Percentiles rank a stretch among this genome's conserved stretches.
Conservation (phyloP, 2,888 invertebrate genomes). For the Pristionchus mayeri region DNA sequence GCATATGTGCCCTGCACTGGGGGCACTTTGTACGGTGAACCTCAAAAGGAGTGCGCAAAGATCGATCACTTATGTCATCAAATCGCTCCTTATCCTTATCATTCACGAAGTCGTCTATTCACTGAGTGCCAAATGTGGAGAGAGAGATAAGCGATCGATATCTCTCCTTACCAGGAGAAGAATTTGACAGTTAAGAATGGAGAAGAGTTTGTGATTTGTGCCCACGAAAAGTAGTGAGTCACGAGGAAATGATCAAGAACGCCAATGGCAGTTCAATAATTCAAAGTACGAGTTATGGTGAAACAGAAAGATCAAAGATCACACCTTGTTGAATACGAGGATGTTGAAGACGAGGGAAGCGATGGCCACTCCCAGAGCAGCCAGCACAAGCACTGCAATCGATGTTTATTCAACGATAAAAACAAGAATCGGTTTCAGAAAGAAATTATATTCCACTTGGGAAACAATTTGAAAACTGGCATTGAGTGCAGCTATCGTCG, state of each 20-base stretch:
- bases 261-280: not conserved
- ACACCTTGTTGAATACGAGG: constrained; percentile 48
- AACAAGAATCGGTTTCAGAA: not conserved
- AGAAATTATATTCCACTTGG: not conserved
- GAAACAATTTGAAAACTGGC: not conserved
- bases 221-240: no score
- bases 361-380: constrained; percentile 50
- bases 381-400: constrained; percentile 48
- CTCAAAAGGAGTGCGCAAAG: no score
- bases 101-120: not conserved
- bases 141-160: constrained; percentile 30
- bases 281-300: not conserved
- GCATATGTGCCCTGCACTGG: no score
- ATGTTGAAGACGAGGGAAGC: constrained; percentile 50
- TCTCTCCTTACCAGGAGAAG: no score
- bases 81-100: not conserved
- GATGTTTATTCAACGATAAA: no score
- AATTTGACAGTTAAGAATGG: not conserved
- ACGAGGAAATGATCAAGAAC: no score
- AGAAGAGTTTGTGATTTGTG: not conserved
- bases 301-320: not conserved
- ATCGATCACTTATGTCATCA: not conserved
- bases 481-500: not conserved
- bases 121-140: not conserved
- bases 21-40: not conserved